These are phyloP conservation scores for Cordilura impudica DNA, from an alignment of 2,888 invertebrate species.

Conservation along the genomic window DNA sequence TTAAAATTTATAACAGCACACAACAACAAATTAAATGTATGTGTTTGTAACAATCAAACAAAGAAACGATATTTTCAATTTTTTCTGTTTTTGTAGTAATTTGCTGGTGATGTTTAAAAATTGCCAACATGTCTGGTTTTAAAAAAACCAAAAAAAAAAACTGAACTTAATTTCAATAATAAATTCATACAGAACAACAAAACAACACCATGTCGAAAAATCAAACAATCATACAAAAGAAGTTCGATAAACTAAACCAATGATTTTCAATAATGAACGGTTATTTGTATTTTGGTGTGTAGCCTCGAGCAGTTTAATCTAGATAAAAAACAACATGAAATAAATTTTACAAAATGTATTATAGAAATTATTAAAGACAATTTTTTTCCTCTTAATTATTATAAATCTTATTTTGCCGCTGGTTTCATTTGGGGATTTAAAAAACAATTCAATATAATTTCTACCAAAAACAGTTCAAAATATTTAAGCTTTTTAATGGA, in stretches of 20 bases:
- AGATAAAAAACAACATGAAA: constrained; percentile 41
- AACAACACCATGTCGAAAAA: constrained; percentile 21
- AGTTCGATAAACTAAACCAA: constrained; percentile 57
- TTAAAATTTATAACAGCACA: not conserved
- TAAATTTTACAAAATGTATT: constrained; percentile 4
- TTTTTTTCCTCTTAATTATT: not conserved
- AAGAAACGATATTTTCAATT: constrained; percentile 16
- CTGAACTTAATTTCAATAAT: not conserved
- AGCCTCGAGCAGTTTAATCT: constrained; percentile 57
- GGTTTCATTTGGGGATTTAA: not conserved
- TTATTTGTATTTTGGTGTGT: constrained; percentile 21
- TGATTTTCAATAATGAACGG: constrained; percentile 63
- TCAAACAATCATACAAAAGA: constrained; percentile 2
- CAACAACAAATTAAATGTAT: constrained; percentile 32
- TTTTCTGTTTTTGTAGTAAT: constrained; percentile 22
- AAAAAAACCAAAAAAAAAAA: not conserved
- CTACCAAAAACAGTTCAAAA: not conserved
- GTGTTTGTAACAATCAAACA: constrained; percentile 44
- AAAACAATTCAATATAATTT: not conserved
- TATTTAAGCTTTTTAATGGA: constrained; percentile 53
- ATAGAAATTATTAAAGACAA: constrained; percentile 2
- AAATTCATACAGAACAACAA: constrained; percentile 13
- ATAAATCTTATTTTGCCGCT: not conserved
- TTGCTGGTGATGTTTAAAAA: constrained; percentile 51
- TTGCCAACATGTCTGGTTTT: constrained; percentile 58